Base-by-base conservation (phyloP, 2,888 invertebrate species). In the Bedellia somnulentella region DNA sequence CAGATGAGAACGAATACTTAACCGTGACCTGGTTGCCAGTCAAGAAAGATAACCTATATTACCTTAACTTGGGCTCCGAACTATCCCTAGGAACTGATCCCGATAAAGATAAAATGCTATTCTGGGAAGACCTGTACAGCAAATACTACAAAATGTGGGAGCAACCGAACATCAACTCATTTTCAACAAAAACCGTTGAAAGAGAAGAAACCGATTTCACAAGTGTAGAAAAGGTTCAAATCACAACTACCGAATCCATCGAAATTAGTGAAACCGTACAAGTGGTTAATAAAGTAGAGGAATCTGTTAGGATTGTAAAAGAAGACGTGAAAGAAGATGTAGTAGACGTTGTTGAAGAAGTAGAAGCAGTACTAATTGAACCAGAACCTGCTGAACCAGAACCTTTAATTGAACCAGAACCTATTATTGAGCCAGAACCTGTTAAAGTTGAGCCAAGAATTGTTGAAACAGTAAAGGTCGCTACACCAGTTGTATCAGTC, bases 121-220 rank as follows among this genome's bases (percentile, higher is more conserved):
- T 66, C 41, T 75, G 75, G 75, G 66, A 68, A 5, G 39, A 53
- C 0, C 33, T 71, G 0, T 75, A 70, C 51, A 52, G 36, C 35
- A 71, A 66, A 40, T 43, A 73, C 36, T 73, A 50, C 37, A 59
- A 57, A 40, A 60, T 63, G 13, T 71, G 71, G 70, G 58, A 73
- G 9, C 57, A 64, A 2, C 49, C 57, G 0, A 44, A 38, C 14
- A 35, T 5, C 25, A 11, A 14, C 13, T 18, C 18, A 18, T n/a
- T n/a, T n/a, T n/a, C n/a, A n/a, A n/a, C n/a, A n/a, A n/a, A n/a
- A n/a, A n/a, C n/a, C n/a, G n/a, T n/a, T n/a, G n/a, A n/a, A n/a
- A n/a, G n/a, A n/a, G n/a, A n/a, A n/a, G n/a, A n/a, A n/a, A n/a
- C n/a, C n/a, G n/a, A n/a, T n/a, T n/a, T n/a, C n/a, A n/a, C n/a